Conservation (phyloP, 2,888 invertebrate species). For the Xestobium rufovillosum region DNA sequence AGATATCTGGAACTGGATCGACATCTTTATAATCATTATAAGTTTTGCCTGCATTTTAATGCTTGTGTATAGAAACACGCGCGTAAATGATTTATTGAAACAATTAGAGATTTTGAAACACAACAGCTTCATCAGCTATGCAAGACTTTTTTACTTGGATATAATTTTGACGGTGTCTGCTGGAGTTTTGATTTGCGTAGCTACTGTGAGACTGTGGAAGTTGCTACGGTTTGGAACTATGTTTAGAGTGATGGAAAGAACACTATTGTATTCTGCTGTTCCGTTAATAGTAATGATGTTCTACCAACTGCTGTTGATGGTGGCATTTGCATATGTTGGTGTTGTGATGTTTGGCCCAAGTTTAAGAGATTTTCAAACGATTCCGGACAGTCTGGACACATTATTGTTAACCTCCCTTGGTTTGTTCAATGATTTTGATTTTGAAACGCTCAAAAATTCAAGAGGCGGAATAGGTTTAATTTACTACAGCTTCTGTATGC, state of each 20-base stretch:
- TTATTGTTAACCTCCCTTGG: not conserved
- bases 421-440: not conserved
- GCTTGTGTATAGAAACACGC: conserved; percentile 20
- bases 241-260: conserved; percentile 30
- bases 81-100: conserved; percentile 22
- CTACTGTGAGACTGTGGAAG: conserved; percentile 33
- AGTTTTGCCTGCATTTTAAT: conserved; percentile 23
- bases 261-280: conserved; percentile 22
- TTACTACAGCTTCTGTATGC: not conserved
- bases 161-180: conserved; percentile 24
- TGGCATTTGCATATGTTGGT: conserved; percentile 18
- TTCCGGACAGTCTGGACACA: not conserved
- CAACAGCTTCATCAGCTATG: conserved; percentile 33
- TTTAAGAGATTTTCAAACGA: not conserved
- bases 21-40: conserved; percentile 27
- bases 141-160: conserved; percentile 27
- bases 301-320: conserved; percentile 21
- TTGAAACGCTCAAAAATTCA: not conserved
- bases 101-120: conserved; percentile 24
- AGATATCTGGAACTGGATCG: conserved; percentile 28
- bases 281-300: conserved; percentile 25
- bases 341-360: conserved; percentile 17
- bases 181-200: conserved; percentile 28
- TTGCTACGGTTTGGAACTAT: conserved; percentile 30
- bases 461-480: not conserved